Evolutionary conservation across 2,797 vertebrate genomes (phyloP).

Genomic region (Acanthis flammea): DNA sequence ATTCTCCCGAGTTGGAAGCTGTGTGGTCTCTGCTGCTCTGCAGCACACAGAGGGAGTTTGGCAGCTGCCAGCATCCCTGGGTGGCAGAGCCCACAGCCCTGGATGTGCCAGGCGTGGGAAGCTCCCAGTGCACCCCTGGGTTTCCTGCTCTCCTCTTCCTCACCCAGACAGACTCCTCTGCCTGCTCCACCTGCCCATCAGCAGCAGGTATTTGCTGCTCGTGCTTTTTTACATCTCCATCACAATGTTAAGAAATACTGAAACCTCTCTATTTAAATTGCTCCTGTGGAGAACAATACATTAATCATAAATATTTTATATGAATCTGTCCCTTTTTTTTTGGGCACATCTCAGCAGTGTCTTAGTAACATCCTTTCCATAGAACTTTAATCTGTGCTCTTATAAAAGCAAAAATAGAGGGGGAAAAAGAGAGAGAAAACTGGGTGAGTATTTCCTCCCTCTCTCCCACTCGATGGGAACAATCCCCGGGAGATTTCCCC

Average conservation of each 20-base stretch:
- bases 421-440: not conserved
- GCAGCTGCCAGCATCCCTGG: not conserved
- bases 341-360: not conserved
- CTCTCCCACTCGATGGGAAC: not conserved
- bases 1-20: not conserved
- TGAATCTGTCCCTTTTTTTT: not conserved
- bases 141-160: not conserved
- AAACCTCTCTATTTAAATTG: not conserved
- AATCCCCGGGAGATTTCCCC: not conserved
- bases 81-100: not conserved
- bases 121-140: too few species aligned
- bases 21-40: fast-evolving
- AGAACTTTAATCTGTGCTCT: not conserved
- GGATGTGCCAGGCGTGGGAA: too few species aligned
- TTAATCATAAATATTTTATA: conserved; percentile 55
- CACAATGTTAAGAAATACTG: not conserved
- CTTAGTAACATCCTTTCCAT: not conserved
- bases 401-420: not conserved
- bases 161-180: not conserved
- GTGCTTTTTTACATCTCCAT: not conserved
- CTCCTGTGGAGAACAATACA: not conserved
- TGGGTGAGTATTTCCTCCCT: not conserved
- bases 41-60: not conserved
- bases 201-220: not conserved
- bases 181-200: not conserved